Base-by-base conservation (phyloP, 2,113 vertebrate species). In the Cichladusa arquata region DNA sequence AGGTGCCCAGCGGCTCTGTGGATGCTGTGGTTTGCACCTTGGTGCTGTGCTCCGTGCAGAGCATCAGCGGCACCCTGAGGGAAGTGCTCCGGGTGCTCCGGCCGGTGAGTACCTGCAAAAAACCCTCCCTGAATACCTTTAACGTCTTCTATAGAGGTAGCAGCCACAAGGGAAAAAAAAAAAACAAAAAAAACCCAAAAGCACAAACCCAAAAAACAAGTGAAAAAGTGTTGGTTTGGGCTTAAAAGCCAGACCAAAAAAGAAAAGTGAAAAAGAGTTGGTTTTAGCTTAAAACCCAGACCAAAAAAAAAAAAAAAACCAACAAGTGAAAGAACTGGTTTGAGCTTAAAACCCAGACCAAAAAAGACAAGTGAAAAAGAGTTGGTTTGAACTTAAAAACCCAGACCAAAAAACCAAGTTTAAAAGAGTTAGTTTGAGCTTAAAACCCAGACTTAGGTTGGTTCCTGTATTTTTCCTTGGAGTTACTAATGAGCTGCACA, bases 1-100 rank as follows among this genome's bases (percentile, higher is more conserved):
- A 96, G 25, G 93, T 99, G 19, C 88, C 96, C 29, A 98, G 98
- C 4, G 82, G 87, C 1, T 98, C 98, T 0, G 80, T 99, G 90
- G 99, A 99, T 2, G 98, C 61, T 0, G 98, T 99, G 6, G 97
- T 99, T 31, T 95, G 98, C 77, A 99, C 99, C 5, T 73, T 99
- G 85, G 98, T 99, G 47, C 98, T 99, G 8, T 99, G 99, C 96
- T 97, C 98, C 0, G 98, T 99, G 47, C 11, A 8, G 2, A 95
- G 88, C 13, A 44, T 94, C 0, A 48, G 51, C 8, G 65, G 76
- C 40, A 98, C 98, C 71, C 96, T 99, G 54, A 95, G 93, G 48
- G 99, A 99, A 71, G 91, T 51, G 2, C 84, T 86, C 17, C 97
- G 98, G 16, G 96, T 99, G 19, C 98, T 99, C 38, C 97, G 96